A percentile compares a stretch with the other conserved stretches of the same genome.
phyloP scores from a whole-genome alignment of 2,797 vertebrate genomes.

The Gallinago stenura region DNA sequence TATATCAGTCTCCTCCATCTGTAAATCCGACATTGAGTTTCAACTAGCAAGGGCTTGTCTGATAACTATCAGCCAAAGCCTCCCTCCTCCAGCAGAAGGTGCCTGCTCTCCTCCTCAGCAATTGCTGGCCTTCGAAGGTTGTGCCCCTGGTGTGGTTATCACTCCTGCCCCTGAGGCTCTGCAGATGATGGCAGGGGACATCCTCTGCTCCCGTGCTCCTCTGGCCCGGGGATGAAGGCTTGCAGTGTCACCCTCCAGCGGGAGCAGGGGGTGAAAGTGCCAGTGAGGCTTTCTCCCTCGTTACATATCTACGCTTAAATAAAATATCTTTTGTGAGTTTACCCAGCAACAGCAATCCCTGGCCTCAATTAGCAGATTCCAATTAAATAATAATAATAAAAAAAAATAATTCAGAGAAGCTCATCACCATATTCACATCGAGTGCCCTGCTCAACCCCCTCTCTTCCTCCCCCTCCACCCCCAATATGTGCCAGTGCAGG shows the following conservation, averaged over 20 bases:
- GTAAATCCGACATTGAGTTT: not conserved
- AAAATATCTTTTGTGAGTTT: not conserved
- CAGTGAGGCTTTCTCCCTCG: not conserved
- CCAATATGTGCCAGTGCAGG: fast-evolving
- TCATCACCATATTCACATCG: fast-evolving
- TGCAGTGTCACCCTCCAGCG: fast-evolving
- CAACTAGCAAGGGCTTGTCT: not conserved
- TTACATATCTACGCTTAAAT: not conserved
- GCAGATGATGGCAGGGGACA: not conserved
- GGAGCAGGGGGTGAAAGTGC: not conserved
- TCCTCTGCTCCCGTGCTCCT: not conserved
- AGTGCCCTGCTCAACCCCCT: not conserved
- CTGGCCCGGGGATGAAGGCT: not conserved
- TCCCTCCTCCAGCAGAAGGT: not conserved
- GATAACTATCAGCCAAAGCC: not conserved
- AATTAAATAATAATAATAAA: not conserved
- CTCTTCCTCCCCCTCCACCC: no score
- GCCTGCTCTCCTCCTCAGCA: not conserved
- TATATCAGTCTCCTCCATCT: not conserved
- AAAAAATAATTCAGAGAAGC: not conserved
- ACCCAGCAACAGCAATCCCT: not conserved
- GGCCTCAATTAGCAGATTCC: not conserved
- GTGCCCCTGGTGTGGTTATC: not conserved
- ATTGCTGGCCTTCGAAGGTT: fast-evolving
- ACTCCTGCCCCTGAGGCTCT: not conserved